Conservation (phyloP, 2,888 invertebrate species). For the Trachelus tabidus region DNA sequence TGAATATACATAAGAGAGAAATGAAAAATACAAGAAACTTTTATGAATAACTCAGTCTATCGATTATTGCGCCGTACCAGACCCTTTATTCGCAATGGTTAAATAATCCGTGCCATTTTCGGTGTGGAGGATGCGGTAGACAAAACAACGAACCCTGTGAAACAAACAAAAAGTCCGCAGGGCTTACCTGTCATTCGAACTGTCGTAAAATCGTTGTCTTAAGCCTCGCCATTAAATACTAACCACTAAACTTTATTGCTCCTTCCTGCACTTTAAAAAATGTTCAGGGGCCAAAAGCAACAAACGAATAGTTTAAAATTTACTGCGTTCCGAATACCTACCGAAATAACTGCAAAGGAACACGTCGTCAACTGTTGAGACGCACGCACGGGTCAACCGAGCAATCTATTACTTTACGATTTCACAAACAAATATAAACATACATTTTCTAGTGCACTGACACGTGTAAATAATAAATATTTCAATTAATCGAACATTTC, state of each 20-base stretch:
- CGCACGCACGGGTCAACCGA: background rate
- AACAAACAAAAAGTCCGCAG: background rate
- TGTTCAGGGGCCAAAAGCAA: background rate
- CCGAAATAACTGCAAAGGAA: background rate
- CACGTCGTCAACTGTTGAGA: background rate
- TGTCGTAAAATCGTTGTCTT: background rate
- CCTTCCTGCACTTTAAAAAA: background rate
- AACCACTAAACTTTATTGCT: background rate
- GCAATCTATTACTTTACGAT: background rate
- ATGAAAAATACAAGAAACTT: conserved; percentile 65
- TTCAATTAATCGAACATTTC: background rate
- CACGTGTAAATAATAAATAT: background rate
- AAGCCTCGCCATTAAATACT: background rate
- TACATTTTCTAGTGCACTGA: background rate
- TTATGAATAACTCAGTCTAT: conserved; percentile 55
- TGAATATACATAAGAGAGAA: conserved; percentile 65
- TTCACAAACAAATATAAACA: background rate
- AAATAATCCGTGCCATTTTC: background rate
- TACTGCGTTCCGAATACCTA: background rate
- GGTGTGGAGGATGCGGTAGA: background rate
- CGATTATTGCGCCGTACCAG: conserved; percentile 12
- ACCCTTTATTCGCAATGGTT: background rate
- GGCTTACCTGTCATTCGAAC: background rate
- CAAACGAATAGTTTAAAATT: background rate
- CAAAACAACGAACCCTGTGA: background rate